These are phyloP conservation scores for Amiota minor DNA, from an alignment of 2,888 invertebrate species.

Conservation along the genomic window DNA sequence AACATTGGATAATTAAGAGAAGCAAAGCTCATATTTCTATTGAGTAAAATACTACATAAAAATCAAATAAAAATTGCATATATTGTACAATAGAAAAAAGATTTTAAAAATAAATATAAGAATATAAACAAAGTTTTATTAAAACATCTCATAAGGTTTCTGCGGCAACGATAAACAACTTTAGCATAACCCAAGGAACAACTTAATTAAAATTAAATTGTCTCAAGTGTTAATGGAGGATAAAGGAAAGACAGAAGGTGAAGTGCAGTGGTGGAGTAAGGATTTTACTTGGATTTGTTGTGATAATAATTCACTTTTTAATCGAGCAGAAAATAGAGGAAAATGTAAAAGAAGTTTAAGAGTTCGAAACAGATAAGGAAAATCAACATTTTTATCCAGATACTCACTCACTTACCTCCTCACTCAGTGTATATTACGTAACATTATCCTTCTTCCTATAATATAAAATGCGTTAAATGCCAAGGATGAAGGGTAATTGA, in stretches of 20 bases:
- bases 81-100: too few species aligned
- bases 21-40: too few species aligned
- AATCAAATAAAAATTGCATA: too few species aligned
- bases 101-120: too few species aligned
- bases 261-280: neutral
- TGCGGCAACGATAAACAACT: too few species aligned
- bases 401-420: neutral
- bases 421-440: neutral
- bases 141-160: too few species aligned
- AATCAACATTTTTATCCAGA: conserved; percentile 14
- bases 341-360: neutral
- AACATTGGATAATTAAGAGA: too few species aligned
- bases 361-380: neutral
- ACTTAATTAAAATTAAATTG: conserved; percentile 30
- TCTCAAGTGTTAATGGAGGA: conserved; percentile 11
- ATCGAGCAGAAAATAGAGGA: conserved; percentile 24
- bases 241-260: neutral
- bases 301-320: conserved; percentile 27
- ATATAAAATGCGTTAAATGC: neutral
- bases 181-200: conserved; percentile 1
- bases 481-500: neutral
- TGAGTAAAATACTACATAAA: too few species aligned
- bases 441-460: neutral
- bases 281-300: neutral
- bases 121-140: too few species aligned